Evolutionary conservation across 2,113 vertebrate genomes (phyloP).

Genomic region (Tapirus terrestris): DNA sequence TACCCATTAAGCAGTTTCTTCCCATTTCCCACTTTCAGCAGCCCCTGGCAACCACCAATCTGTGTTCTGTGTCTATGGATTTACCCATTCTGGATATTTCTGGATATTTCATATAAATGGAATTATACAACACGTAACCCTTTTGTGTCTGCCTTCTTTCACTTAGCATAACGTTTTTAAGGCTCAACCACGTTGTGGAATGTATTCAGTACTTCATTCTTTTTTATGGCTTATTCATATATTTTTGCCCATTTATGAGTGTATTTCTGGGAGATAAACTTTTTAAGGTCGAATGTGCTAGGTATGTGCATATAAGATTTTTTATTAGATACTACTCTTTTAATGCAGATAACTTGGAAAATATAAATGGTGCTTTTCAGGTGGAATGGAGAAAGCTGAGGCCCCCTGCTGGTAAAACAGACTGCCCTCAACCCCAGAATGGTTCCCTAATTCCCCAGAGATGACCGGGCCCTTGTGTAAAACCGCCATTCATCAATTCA

Average conservation of each 20-base stretch:
- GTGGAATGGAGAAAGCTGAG: neutral
- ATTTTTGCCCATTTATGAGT: neutral
- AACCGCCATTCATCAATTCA: constrained; percentile 47
- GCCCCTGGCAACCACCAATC: neutral
- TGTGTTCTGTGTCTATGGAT: neutral
- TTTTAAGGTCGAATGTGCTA: neutral
- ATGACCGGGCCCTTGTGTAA: neutral
- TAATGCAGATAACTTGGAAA: neutral
- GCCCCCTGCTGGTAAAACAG: constrained; percentile 27
- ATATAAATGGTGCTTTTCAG: neutral
- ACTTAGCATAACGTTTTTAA: neutral
- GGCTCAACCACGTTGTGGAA: neutral
- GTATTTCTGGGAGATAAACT: neutral
- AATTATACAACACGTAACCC: neutral
- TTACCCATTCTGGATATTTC: neutral
- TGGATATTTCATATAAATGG: neutral
- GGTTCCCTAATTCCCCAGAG: neutral
- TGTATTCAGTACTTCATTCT: neutral
- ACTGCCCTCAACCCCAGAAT: neutral
- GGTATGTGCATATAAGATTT: neutral
- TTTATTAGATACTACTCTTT: constrained; percentile 33
- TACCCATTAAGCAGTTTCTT: neutral
- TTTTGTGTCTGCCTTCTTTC: neutral
- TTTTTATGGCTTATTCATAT: neutral
- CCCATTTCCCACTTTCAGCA: neutral